Evolutionary conservation across 64 coral and sea anemone species (phyloP).

Genomic region (Trachythela sp.): DNA sequence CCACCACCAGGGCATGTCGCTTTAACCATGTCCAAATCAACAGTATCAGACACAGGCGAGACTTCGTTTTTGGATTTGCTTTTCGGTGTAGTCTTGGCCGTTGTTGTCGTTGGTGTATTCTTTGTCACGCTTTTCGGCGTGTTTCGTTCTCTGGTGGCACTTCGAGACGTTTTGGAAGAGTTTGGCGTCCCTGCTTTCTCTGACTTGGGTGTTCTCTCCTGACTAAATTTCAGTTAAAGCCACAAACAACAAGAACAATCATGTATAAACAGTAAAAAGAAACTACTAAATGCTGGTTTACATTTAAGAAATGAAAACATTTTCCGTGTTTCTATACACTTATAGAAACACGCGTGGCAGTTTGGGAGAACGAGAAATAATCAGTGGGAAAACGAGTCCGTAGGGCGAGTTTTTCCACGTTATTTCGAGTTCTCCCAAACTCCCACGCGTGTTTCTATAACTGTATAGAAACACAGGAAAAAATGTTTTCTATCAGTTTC

Average conservation of each 20-base stretch:
- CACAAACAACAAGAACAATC: background rate
- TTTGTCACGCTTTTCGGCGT: background rate
- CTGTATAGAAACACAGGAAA: no score
- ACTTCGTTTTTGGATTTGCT: background rate
- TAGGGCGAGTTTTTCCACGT: no score
- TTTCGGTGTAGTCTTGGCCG: background rate
- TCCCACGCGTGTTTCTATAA: no score
- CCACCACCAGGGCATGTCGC: background rate
- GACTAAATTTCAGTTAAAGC: background rate
- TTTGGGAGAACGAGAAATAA: no score
- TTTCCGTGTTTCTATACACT: no score
- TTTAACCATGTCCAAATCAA: background rate
- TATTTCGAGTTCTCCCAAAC: no score
- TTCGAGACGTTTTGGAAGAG: background rate
- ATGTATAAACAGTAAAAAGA: no score
- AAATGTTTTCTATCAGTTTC: no score
- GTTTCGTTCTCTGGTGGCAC: background rate
- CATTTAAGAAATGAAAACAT: no score
- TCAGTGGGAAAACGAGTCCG: no score
- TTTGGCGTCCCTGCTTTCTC: background rate
- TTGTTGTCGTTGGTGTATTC: background rate
- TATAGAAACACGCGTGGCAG: no score
- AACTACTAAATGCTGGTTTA: no score
- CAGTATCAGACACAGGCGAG: background rate
- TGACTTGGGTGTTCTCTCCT: background rate